These are phyloP conservation scores for Rhinoptilus africanus DNA, from an alignment of 2,113 vertebrate genomes.

Conservation along the genomic window DNA sequence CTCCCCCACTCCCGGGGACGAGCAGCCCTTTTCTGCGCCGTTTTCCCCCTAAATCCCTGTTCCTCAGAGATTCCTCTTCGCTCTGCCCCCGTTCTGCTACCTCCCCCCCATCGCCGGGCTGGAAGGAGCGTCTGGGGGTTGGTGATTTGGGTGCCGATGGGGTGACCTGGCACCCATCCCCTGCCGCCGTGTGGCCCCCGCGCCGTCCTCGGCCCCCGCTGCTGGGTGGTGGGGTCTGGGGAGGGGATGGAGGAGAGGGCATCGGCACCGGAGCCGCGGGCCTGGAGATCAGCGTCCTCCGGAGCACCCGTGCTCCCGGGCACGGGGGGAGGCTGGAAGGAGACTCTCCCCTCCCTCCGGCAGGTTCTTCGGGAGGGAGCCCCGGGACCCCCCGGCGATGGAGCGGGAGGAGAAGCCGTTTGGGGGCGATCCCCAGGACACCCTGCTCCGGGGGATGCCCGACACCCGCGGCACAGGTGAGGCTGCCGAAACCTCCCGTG, in stretches of 20 bases:
- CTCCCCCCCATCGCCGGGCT: not conserved
- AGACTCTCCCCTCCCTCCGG: not conserved
- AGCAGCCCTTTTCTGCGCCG: not conserved
- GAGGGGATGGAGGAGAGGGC: not conserved
- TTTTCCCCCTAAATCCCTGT: not conserved
- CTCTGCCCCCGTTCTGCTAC: not conserved
- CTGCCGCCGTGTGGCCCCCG: not conserved
- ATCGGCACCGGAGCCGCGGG: not conserved
- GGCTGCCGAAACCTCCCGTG: not conserved
- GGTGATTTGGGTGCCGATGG: not conserved
- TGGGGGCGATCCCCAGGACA: not conserved
- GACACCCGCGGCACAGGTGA: not conserved
- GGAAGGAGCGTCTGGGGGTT: not conserved
- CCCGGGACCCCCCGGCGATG: not conserved
- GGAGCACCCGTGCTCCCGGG: not conserved
- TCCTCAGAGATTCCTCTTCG: not conserved
- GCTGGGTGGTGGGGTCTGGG: not conserved
- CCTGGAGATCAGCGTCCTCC: no score
- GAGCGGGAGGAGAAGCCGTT: not conserved
- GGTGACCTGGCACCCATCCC: not conserved
- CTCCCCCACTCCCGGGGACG: no score
- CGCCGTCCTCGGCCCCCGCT: rapidly evolving
- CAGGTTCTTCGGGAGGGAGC: not conserved
- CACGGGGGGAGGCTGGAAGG: not conserved
- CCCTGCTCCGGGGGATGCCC: not conserved